Evolutionary conservation across 2,888 invertebrate species (phyloP).

Genomic region (Steromphala cineraria): DNA sequence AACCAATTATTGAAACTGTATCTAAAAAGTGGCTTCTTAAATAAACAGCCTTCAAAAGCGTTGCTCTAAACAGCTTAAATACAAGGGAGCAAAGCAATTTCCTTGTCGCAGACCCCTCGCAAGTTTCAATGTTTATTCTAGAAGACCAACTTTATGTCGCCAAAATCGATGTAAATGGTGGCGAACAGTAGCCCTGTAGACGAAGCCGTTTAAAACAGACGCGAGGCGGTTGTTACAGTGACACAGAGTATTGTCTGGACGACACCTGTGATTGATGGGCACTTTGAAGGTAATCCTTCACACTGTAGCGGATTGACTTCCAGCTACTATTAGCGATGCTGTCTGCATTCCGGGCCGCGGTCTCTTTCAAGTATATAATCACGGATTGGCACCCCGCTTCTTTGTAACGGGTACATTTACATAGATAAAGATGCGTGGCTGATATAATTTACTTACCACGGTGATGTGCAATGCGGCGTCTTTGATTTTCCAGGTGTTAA

Average conservation of each 20-base stretch:
- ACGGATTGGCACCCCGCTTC: not conserved
- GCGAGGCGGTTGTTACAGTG: not conserved
- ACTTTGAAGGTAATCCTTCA: not conserved
- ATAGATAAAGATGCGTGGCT: not conserved
- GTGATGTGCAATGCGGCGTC: not conserved
- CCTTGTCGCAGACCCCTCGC: not conserved
- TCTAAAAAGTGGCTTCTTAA: not conserved
- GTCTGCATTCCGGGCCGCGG: not conserved
- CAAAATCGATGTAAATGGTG: not conserved
- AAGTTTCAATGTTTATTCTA: not conserved
- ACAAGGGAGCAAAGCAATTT: not conserved
- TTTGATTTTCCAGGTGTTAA: not conserved
- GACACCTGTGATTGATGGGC: not conserved
- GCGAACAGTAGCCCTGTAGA: not conserved
- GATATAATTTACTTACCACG: not conserved
- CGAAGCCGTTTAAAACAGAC: not conserved
- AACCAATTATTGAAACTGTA: not conserved
- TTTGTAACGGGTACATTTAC: not conserved
- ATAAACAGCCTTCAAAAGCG: not conserved
- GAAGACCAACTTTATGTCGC: not conserved
- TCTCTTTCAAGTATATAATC: constrained; percentile 1
- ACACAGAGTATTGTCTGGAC: not conserved
- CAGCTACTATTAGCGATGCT: not conserved
- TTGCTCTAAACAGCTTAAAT: not conserved
- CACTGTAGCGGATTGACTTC: not conserved